Base-by-base conservation (phyloP, 2,888 invertebrate species). In the Phalera bucephala region DNA sequence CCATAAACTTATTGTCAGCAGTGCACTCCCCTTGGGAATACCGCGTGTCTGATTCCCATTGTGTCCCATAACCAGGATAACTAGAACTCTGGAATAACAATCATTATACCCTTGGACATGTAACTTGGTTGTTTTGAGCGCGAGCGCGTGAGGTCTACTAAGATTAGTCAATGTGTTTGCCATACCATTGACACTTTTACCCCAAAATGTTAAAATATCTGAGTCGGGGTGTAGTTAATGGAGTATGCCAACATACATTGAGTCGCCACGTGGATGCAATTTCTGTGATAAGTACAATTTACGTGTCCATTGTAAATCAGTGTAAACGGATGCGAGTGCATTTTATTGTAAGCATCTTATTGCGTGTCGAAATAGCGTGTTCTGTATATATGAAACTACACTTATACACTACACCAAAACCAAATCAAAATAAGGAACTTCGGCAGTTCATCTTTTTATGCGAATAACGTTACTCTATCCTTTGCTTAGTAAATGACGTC, bases 201-300 rank as follows among this genome's bases (percentile, higher is more conserved):
- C 78, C 81, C 69, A 68, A 73, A 78, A 70, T 46, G 56, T 56
- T 45, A 52, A 58, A 69, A 56, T 53, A 52, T 53, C 46, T 59
- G 49, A 61, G 57, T 57, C 50, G 60, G 71, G 79, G 76, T 61
- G 66, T 51, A 54, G 50, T 62, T 76, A 80, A 80, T 79, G 75
- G 72, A 67, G 73, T 73, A 72, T 63, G 58, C 64, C 52, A 67
- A 71, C 72, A 72, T 38, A 65, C 60, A 58, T 68, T 65, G 54
- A 55, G 56, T 55, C 43, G 68, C 56, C 80, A 74, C 79, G 80
- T 82, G 82, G 62, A 40, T 50, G 52, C 48, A 58, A 70, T 74
- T 72, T 64, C 49, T 52, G 53, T 61, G 60, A 62, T 58, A 50
- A 48, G 46, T 31, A 41, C 33, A 58, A 64, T 72, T 66, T 59